Evolutionary conservation across 2,888 invertebrate genomes (phyloP).

Genomic region (Caenorhabditis drosophilae): DNA sequence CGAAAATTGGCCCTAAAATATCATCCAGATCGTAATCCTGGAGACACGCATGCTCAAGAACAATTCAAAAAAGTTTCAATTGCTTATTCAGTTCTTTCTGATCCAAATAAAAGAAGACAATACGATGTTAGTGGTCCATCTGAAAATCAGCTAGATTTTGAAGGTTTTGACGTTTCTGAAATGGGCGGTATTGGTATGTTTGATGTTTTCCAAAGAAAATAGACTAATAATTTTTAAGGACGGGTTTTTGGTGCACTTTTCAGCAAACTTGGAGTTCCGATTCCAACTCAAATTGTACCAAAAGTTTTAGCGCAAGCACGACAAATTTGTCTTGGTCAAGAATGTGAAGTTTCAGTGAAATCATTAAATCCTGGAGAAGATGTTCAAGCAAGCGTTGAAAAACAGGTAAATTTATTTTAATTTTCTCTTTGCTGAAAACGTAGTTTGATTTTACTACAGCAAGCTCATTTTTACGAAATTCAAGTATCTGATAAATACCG

Average conservation of each 20-base stretch:
- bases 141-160: constrained; percentile 63
- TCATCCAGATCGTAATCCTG: constrained; percentile 66
- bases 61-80: constrained; percentile 68
- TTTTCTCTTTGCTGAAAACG: too few relatives aligned
- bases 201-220: not conserved
- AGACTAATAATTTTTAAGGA: constrained; percentile 33
- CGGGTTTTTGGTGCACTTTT: constrained; percentile 69
- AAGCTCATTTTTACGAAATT: constrained; percentile 64
- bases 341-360: constrained; percentile 36
- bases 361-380: constrained; percentile 53
- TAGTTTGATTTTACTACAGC: too few relatives aligned
- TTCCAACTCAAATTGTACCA: constrained; percentile 68
- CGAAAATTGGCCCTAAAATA: constrained; percentile 67
- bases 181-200: constrained; percentile 66
- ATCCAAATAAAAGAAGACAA: constrained; percentile 69
- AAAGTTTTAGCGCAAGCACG: constrained; percentile 66
- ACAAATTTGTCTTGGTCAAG: constrained; percentile 55
- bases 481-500: constrained; percentile 50
- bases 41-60: constrained; percentile 66
- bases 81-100: constrained; percentile 68
- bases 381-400: constrained; percentile 54
- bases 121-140: constrained; percentile 68
- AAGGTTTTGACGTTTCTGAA: constrained; percentile 68
- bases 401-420: too few relatives aligned
- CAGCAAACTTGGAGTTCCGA: constrained; percentile 68